Base-by-base conservation (phyloP, 2,113 vertebrate genomes). In the human (Homo sapiens) region DNA sequence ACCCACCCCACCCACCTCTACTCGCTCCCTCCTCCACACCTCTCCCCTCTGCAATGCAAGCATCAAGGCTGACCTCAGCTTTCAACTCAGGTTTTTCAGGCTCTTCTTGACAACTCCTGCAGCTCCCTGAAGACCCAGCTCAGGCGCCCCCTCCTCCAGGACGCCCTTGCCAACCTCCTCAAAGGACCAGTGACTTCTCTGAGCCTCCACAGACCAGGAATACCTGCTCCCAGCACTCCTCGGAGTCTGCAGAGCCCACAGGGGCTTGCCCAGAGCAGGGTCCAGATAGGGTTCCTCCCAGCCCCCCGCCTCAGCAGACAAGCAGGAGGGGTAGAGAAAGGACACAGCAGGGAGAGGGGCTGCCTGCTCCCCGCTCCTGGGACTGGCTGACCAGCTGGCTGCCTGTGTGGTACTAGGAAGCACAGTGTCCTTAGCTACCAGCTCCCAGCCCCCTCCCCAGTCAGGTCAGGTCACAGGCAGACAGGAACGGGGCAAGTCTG, bases 271-370 rank as follows among this genome's bases (percentile, higher is more conserved):
- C 6, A 9, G 89, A 52, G 73, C 59, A n/a, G 38, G 22, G 38
- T 43, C 38, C 78, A 48, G 12, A 5, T 8, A 12, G 20, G 30
- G 82, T 40, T 50, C n/a, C 50, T 52, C 81, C 68, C 25, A 8
- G 48, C 18, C n/a, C 23, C 59, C 43, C 43, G 20, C 61, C 61
- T 57, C n/a, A 55, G 18, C 52, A 55, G 22, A 35, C 52, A 55
- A 55, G 52, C 52, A 55, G 30, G 32, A 16, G 6, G 18, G 7
- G 40, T n/a, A 35, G 40, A 55, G 22, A 35, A 75, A 59, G 45
- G 64, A 25, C 45, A 3, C 0, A 1, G 1, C 8, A 0, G 2
- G 23, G 20, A 16, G 18, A 2, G 25, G 40, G 3, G 27, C 48
- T 45, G 18, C 61, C 43, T 89, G 38, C 32, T 48, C 52, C 52